Base-by-base conservation (phyloP, 2,113 vertebrate species). In the Forbesichthys agassizii region DNA sequence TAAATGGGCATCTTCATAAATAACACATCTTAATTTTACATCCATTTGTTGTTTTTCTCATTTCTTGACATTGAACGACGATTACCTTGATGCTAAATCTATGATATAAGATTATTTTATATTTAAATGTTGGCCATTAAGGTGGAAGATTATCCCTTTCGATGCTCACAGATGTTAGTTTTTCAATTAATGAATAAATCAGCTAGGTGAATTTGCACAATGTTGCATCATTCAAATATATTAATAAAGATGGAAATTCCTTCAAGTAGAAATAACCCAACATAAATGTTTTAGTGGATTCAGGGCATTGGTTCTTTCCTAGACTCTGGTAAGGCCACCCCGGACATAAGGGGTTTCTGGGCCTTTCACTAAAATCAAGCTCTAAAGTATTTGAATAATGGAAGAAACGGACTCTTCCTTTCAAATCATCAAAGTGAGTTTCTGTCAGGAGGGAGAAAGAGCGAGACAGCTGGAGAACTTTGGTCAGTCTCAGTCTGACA, bases 371-470 rank as follows among this genome's bases (percentile, higher is more conserved):
- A 86, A 90, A 89, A 91, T 89, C 82, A 82, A 86, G 64, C 68
- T 71, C 86, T 88, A 84, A 90, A 90, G 88, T 86, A 86, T 90
- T 87, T 92, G 80, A 92, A 93, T 93, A 91, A 92, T 92, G 80
- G 74, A 92, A 72, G 86, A 86, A 89, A 90, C 83, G 79, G 79
- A 87, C 75, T 79, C 79, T 69, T 78, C 81, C 86, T 89, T 92
- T 91, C 84, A 89, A 84, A 88, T 88, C 75, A 84, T 92, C 89
- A 90, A 84, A 88, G 82, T 81, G 79, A 88, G 86, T 92, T 90
- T 92, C 88, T 92, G 90, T 90, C 88, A 90, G 83, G 82, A 78
- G 67, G 33, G 61, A 79, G 73, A 82, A 67, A 73, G 69, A 18
- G 71, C 76, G 77, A 84, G 84, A 84, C 71, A 57, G 85, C 78